Base-by-base conservation (phyloP, 2,888 invertebrate species). In the Agonum fuliginosum region DNA sequence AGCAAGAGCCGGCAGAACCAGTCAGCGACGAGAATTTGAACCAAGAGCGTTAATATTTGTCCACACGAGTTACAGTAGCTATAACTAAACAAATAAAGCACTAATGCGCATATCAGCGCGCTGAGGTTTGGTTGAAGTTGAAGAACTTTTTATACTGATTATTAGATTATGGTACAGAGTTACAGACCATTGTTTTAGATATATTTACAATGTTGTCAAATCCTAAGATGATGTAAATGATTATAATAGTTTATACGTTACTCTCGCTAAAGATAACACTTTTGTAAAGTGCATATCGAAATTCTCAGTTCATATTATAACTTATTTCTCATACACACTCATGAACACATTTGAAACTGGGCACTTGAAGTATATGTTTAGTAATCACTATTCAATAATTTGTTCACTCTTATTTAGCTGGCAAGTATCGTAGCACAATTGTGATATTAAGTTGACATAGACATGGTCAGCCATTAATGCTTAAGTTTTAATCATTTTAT, bases 21-120 rank as follows among this genome's bases (percentile, higher is more conserved):
- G 91, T 91, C 83, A 90, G 93, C 82, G 93, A 93, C 86, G 93
- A 92, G 86, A 93, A 93, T 88, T 89, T 93, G 88, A 93, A 93
- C 88, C 91, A 92, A 84, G 89, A 90, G 85, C 89, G 88, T 88
- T 89, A 89, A 87, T n/a, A 37, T 22, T 62, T 62, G 58, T 62
- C 58, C 58, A 46, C n/a, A n/a, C n/a, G n/a, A n/a, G n/a, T 10
- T 4, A 37, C 37, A 48, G 6, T 54, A 54, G 27, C 54, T 20
- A 48, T 54, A 54, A 54, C 22, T 24, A 54, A 8, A 8, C 30
- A 62, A 30, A 62, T 30, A 30, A 62, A 62, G 37, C 37, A 37
- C 54, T 54, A 24, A 54, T 22, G 22, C 54, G 48, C 51, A 22
- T 51, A 51, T 51, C 54, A 6, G n/a, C 20, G 67, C 67, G 67